phyloP scores from a whole-genome alignment of 2,888 invertebrate genomes.

The Tortrix viridana region DNA sequence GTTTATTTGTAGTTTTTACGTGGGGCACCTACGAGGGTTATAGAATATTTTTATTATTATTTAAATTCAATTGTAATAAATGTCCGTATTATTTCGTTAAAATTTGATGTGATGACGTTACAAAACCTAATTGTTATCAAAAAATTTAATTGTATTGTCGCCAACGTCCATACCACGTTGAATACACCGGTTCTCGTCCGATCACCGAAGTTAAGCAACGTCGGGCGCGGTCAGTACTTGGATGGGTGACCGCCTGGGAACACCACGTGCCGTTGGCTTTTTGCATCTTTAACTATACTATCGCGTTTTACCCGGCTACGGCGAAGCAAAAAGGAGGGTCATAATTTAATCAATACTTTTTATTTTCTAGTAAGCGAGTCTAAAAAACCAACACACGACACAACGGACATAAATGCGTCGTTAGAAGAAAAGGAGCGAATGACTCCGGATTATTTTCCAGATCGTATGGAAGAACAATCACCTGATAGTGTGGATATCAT shows the following conservation, averaged over 20 bases:
- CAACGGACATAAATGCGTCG: constrained; percentile 48
- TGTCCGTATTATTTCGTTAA: too few species aligned
- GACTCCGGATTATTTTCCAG: constrained; percentile 43
- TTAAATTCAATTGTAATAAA: too few species aligned
- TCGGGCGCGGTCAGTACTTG: constrained; percentile 43
- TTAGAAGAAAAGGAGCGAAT: constrained; percentile 44
- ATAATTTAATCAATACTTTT: not conserved
- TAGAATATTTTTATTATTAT: too few species aligned
- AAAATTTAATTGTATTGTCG: constrained; percentile 24
- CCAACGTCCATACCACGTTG: constrained; percentile 60
- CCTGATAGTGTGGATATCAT: constrained; percentile 53
- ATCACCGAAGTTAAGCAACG: constrained; percentile 46
- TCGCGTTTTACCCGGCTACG: too few species aligned
- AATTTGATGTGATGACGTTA: too few species aligned
- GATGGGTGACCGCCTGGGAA: constrained; percentile 59
- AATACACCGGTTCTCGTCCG: constrained; percentile 60
- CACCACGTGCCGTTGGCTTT: constrained; percentile 60
- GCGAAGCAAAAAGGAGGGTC: too few species aligned
- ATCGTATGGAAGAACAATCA: constrained; percentile 45
- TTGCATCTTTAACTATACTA: constrained; percentile 44
- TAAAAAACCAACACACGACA: constrained; percentile 46
- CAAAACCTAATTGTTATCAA: constrained; percentile 36
- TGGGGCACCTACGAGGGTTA: too few species aligned
- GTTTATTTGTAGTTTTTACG: too few species aligned
- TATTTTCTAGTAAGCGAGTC: constrained; percentile 40